Evolutionary conservation across 1,140 invertebrate genomes (phyloP).

Genomic region (Drosophila bocqueti): DNA sequence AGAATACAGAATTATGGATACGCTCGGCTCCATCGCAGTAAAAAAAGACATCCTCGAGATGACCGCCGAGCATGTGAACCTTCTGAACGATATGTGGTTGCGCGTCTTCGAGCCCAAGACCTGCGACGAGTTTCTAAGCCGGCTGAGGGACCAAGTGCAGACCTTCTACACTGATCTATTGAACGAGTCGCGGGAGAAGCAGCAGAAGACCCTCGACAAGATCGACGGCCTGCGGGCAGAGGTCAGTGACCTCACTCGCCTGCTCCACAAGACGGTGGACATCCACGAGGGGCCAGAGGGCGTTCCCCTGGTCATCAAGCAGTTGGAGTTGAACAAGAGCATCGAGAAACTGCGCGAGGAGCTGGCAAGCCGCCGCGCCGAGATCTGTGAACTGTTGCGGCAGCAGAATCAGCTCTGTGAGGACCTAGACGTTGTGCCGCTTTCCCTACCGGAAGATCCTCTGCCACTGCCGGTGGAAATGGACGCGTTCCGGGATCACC

Average conservation of each 20-base stretch:
- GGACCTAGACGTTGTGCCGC: background rate
- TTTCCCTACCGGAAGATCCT: background rate
- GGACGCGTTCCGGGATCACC: background rate
- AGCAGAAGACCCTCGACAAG: background rate
- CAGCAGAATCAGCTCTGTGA: background rate
- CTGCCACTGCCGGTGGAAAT: background rate
- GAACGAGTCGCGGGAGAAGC: background rate
- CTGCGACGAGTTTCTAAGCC: background rate
- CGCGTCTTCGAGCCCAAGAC: background rate
- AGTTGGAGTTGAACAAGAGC: background rate
- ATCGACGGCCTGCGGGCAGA: background rate
- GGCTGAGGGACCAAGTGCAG: background rate
- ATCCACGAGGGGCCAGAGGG: background rate
- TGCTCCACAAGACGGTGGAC: background rate
- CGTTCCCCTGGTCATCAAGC: background rate
- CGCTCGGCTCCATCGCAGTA: background rate
- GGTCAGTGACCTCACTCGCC: background rate
- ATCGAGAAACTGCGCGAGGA: background rate
- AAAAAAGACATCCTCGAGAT: slow-evolving; percentile 11
- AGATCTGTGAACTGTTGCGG: background rate
- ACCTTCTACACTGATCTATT: background rate
- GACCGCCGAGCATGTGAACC: background rate
- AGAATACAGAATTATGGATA: background rate
- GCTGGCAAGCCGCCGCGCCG: background rate
- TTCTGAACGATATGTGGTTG: background rate